A percentile compares a stretch with the other conserved stretches of the same genome.
Evolutionary conservation across 2,113 vertebrate genomes (phyloP).

Genomic region (Ellobius talpinus): DNA sequence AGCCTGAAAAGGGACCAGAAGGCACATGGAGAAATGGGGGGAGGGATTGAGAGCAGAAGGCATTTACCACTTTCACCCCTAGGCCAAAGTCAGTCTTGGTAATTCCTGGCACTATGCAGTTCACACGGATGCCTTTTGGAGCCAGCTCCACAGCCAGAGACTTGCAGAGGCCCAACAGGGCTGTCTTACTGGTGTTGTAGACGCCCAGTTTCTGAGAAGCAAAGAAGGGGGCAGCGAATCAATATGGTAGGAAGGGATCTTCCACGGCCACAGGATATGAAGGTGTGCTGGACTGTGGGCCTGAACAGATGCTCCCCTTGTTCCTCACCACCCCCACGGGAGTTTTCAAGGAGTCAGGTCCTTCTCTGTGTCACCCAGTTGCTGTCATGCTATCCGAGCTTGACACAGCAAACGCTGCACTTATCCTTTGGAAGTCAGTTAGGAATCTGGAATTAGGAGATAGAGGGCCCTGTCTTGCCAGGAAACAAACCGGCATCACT

Average conservation of each 20-base stretch:
- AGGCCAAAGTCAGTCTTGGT: slow-evolving; percentile 91
- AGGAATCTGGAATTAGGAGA: not conserved
- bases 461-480: not conserved
- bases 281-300: not conserved
- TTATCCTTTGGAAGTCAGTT: not conserved
- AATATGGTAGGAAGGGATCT: not conserved
- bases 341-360: not conserved
- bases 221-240: not conserved
- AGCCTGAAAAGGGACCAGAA: not conserved
- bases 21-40: too few relatives aligned
- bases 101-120: slow-evolving; percentile 91
- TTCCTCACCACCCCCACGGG: not conserved
- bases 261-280: not conserved
- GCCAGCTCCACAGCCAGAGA: slow-evolving; percentile 89
- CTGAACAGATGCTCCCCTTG: not conserved
- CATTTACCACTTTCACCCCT: slow-evolving; percentile 75
- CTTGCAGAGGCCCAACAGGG: slow-evolving; percentile 89
- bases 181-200: slow-evolving; percentile 92
- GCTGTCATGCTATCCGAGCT: not conserved
- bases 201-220: slow-evolving; percentile 86
- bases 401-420: not conserved
- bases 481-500: not conserved
- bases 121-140: slow-evolving; percentile 88
- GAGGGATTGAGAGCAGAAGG: not conserved
- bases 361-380: not conserved